Evolutionary conservation across 2,888 invertebrate species (phyloP).

Genomic region (Eupeodes latifasciatus): DNA sequence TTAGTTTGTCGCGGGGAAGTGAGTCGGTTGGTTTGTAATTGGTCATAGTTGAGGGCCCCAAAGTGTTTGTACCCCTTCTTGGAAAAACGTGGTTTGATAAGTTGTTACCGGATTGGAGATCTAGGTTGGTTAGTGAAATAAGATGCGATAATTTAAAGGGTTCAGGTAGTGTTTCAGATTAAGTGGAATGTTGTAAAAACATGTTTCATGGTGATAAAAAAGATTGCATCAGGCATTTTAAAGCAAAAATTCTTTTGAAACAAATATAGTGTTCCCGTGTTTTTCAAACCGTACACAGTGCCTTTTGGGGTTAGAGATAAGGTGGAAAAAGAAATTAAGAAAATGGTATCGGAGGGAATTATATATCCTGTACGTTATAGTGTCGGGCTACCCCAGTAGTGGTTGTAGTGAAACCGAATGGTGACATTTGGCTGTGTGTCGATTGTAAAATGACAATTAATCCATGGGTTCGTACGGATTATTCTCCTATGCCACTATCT

Average conservation of each 20-base stretch:
- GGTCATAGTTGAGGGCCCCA: background rate
- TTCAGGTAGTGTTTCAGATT: background rate
- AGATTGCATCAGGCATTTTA: background rate
- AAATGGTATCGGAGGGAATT: background rate
- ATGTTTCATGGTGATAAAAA: slow-evolving; percentile 8
- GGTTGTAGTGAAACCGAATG: slow-evolving; percentile 50
- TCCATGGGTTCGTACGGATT: slow-evolving; percentile 9
- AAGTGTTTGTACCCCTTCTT: slow-evolving; percentile 2
- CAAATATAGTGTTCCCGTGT: slow-evolving; percentile 2
- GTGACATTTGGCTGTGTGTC: slow-evolving; percentile 31
- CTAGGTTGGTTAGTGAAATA: background rate
- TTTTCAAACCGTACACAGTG: slow-evolving; percentile 8
- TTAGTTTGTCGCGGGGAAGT: background rate
- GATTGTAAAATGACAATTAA: slow-evolving; percentile 36
- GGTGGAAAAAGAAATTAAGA: background rate
- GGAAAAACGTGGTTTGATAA: background rate
- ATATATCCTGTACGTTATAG: slow-evolving; percentile 26
- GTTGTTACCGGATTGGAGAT: background rate
- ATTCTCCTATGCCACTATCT: slow-evolving; percentile 46
- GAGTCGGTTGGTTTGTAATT: background rate
- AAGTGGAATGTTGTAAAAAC: background rate
- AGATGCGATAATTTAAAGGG: background rate
- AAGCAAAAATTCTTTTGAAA: slow-evolving; percentile 3
- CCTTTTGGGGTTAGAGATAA: background rate
- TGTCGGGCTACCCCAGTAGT: slow-evolving; percentile 55